These are phyloP conservation scores for Rhinophrynus dorsalis DNA, from an alignment of 2,797 vertebrate genomes.

Conservation along the genomic window DNA sequence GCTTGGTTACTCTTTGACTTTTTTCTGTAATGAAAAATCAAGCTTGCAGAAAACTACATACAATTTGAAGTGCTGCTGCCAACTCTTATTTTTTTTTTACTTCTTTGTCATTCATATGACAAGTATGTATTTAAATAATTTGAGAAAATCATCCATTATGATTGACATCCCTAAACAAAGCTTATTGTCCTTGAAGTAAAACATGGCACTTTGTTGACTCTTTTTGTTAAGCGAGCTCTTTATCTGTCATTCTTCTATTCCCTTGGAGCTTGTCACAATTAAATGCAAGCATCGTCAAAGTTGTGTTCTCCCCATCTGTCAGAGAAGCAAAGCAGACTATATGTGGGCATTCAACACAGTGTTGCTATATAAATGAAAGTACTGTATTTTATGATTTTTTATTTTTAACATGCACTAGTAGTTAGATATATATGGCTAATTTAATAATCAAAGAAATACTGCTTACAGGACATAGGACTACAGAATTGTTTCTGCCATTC, in stretches of 20 bases:
- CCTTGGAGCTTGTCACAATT: constrained; percentile 34
- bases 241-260: constrained; percentile 31
- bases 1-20: constrained; percentile 33
- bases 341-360: too few relatives aligned
- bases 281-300: constrained; percentile 20
- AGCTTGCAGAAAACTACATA: constrained; percentile 23
- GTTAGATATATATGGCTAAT: too few relatives aligned
- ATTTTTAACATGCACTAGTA: too few relatives aligned
- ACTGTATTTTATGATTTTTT: too few relatives aligned
- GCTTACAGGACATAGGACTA: too few relatives aligned
- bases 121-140: constrained; percentile 44
- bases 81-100: constrained; percentile 25
- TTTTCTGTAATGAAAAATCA: constrained; percentile 13
- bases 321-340: constrained; percentile 17
- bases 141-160: constrained; percentile 4
- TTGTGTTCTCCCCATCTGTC: constrained; percentile 17
- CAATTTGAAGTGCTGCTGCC: constrained; percentile 30
- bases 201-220: constrained; percentile 39
- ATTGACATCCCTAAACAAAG: constrained; percentile 46
- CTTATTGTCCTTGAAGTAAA: constrained; percentile 32
- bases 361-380: too few relatives aligned
- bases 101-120: constrained; percentile 30
- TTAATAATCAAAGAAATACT: too few relatives aligned
- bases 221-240: constrained; percentile 31
- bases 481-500: too few relatives aligned